A percentile compares a stretch with the other conserved stretches of the same genome.
Evolutionary conservation across 2,888 invertebrate genomes (phyloP).

Genomic region (Pycnomerus fuliginosus): DNA sequence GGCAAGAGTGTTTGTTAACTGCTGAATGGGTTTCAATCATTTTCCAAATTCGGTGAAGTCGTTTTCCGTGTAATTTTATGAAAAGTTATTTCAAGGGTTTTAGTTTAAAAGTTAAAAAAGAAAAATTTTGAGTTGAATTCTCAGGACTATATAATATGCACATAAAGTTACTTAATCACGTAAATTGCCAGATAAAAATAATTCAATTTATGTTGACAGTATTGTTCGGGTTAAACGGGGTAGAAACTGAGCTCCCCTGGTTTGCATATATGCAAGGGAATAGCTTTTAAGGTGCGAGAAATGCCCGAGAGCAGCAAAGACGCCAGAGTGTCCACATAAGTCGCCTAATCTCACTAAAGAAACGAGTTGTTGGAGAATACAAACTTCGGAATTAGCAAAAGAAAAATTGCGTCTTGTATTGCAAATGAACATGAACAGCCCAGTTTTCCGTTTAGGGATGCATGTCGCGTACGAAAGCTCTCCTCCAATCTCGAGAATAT

Average conservation of each 20-base stretch:
- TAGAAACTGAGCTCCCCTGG: too few species aligned
- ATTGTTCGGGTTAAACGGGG: conserved; percentile 17
- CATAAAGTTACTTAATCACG: too few species aligned
- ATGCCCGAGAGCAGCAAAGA: too few species aligned
- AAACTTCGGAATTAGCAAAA: conserved; percentile 47
- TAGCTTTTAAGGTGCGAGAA: too few species aligned
- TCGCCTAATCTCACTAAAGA: conserved; percentile 42
- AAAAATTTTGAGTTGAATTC: too few species aligned
- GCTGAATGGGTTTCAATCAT: too few species aligned
- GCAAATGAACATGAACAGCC: conserved; percentile 43
- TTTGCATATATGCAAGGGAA: too few species aligned
- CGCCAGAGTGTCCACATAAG: conserved; percentile 41
- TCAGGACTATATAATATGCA: too few species aligned
- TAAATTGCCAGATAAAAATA: conserved; percentile 13
- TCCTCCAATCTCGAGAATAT: conserved; percentile 45
- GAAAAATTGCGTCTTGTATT: conserved; percentile 46
- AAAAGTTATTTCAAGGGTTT: conserved; percentile 1
- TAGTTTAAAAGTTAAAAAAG: too few species aligned
- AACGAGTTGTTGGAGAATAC: conserved; percentile 45
- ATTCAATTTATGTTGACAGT: conserved; percentile 14
- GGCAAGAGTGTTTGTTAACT: too few species aligned
- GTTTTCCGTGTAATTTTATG: background rate
- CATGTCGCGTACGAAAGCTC: conserved; percentile 41
- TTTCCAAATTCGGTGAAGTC: conserved; percentile 1
- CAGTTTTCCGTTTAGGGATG: conserved; percentile 43